Evolutionary conservation across 2,113 vertebrate species (phyloP).

Genomic region (Brachypodius melanocephalos): DNA sequence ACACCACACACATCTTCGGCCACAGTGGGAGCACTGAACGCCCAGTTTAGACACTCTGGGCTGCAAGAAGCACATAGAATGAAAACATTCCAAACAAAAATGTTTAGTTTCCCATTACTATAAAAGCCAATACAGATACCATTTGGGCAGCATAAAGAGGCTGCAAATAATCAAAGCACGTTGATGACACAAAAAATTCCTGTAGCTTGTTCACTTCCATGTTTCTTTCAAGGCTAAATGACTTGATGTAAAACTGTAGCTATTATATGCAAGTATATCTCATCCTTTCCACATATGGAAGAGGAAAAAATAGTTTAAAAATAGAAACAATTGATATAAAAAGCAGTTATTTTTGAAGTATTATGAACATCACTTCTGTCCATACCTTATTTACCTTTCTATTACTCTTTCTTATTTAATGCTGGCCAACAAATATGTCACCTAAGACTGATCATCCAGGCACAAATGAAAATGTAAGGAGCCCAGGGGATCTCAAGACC

Average conservation of each 20-base stretch:
- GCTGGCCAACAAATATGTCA: not conserved
- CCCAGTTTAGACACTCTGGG: not conserved
- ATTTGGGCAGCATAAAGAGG: not conserved
- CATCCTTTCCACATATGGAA: not conserved
- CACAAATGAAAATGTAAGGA: conserved; percentile 16
- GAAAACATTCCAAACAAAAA: not conserved
- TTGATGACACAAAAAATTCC: not conserved
- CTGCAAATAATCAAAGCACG: not conserved
- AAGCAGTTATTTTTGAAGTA: not conserved
- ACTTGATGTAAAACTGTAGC: not conserved
- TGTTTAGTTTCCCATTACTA: not conserved
- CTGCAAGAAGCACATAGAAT: not conserved
- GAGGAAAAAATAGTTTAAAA: not conserved
- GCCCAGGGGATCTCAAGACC: not conserved
- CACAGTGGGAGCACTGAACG: not conserved
- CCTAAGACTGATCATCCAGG: not conserved
- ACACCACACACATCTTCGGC: not conserved
- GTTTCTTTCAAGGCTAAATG: not conserved
- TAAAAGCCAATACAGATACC: not conserved
- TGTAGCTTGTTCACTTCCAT: not conserved
- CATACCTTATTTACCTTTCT: not conserved
- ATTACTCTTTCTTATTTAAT: not conserved
- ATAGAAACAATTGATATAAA: not conserved
- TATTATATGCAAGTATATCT: not conserved
- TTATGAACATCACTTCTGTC: not conserved